Evolutionary conservation across 2,888 invertebrate genomes (phyloP), one percentile per base, ranked within the genome.

Genomic region (Polylopha cassiicola): DNA sequence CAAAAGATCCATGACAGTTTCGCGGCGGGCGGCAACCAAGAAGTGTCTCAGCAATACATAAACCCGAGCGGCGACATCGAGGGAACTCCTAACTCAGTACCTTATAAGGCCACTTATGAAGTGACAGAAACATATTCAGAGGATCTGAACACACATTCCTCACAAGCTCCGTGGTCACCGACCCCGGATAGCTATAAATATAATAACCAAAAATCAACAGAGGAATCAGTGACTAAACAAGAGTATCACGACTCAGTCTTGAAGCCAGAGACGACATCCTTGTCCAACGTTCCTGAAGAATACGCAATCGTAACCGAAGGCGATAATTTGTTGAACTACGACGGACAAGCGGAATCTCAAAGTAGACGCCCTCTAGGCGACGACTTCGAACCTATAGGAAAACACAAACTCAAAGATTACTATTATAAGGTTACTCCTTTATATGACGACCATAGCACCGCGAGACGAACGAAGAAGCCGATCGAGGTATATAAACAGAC

Each of bases 381-480:
- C 49, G 82, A 82, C 44, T 82, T 81, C 55, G 81, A 84, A 58
- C 82, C 84, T 9, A 80, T 85, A 47, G 72, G 70, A 39, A 73
- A 75, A 43, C 71, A 80, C 44, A 82, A 84, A 46, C 67, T 82
- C 7, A 82, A 80, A 53, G 85, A 85, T 41, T 82, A 84, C 57
- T 85, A 84, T 48, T 84, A 85, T 39, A 81, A 72, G 54, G 78
- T 82, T 32, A 81, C 82, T 41, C 74, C 82, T 14, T 46, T 64
- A 10, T 77, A 80, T 50, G 72, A 73, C 26, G 77, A 80, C 28
- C 62, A 70, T 22, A 66, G 58, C 41, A 57, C 70, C 10, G 53
- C 70, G 43, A 71, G 73, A 65, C 65, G 80, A 61, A 79, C 74
- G 46, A 82, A 79, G 53, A 81, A 77, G 44, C 78, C 80, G 8